Percentiles rank a stretch among this genome's conserved stretches.
These are phyloP conservation scores for Panagrolaimus sp. DNA, from an alignment of 1,140 invertebrate species.

Conservation along the genomic window DNA sequence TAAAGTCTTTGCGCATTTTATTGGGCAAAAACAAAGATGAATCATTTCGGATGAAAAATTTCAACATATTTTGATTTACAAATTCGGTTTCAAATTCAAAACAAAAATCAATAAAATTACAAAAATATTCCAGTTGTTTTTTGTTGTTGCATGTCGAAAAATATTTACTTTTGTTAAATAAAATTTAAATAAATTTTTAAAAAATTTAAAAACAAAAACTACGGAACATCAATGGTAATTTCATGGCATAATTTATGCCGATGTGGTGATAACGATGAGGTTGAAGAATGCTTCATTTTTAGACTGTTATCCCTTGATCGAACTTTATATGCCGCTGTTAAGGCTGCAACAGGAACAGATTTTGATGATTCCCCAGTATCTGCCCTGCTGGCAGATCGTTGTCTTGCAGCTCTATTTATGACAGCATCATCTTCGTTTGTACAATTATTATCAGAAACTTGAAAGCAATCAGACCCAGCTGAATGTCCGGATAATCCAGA, in stretches of 20 bases:
- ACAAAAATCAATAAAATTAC: too few relatives aligned
- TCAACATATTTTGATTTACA: too few relatives aligned
- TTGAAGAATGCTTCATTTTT: background rate
- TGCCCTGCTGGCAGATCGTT: background rate
- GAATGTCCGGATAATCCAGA: background rate
- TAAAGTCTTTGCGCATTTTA: too few relatives aligned
- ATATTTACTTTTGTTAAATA: too few relatives aligned
- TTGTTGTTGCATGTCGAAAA: too few relatives aligned
- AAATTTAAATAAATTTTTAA: too few relatives aligned
- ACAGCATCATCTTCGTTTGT: background rate
- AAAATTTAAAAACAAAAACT: background rate
- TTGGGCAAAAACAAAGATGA: too few relatives aligned
- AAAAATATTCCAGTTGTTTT: too few relatives aligned
- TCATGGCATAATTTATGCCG: background rate
- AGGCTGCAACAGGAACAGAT: background rate
- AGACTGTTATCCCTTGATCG: background rate
- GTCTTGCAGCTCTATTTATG: background rate
- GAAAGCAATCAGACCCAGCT: background rate
- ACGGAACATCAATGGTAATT: conserved; percentile 5
- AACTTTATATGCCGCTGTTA: background rate
- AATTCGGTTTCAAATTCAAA: too few relatives aligned
- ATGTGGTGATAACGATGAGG: background rate
- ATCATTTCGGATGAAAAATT: too few relatives aligned
- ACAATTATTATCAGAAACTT: background rate
- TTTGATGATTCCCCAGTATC: background rate